These are phyloP conservation scores for Leptopilina clavipes DNA, from an alignment of 1,140 invertebrate species.

Conservation along the genomic window DNA sequence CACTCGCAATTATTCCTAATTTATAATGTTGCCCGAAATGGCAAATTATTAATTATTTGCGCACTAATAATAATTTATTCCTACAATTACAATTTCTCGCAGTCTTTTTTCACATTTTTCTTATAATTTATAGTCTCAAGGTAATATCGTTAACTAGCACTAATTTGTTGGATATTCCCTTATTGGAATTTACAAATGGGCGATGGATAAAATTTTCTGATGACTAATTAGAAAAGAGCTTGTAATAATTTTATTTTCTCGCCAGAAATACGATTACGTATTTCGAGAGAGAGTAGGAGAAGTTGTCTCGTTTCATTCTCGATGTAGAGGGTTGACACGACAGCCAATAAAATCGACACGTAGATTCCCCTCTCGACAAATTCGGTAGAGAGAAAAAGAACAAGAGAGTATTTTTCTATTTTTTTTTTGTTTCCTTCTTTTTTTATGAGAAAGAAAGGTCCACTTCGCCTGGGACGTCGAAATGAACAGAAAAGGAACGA, in stretches of 20 bases:
- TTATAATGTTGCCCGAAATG: no score
- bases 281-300: not conserved
- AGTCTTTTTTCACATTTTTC: no score
- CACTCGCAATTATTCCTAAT: no score
- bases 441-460: constrained; percentile 1
- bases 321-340: constrained; percentile 34
- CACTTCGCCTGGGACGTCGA: constrained; percentile 45
- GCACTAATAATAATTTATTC: no score
- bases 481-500: constrained; percentile 54
- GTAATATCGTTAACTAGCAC: no score
- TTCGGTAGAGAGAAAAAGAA: constrained; percentile 10
- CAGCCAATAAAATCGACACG: constrained; percentile 46
- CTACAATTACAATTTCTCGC: no score
- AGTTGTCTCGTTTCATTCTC: not conserved
- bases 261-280: constrained; percentile 27
- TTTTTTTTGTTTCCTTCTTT: not conserved
- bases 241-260: not conserved
- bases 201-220: no score
- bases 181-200: no score
- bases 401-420: constrained; percentile 28
- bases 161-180: no score
- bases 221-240: no score
- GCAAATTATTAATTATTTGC: no score
- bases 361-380: constrained; percentile 13
- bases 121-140: no score